Evolutionary conservation across 2,113 vertebrate species (phyloP).

Genomic region (Scartelaos histophorus): DNA sequence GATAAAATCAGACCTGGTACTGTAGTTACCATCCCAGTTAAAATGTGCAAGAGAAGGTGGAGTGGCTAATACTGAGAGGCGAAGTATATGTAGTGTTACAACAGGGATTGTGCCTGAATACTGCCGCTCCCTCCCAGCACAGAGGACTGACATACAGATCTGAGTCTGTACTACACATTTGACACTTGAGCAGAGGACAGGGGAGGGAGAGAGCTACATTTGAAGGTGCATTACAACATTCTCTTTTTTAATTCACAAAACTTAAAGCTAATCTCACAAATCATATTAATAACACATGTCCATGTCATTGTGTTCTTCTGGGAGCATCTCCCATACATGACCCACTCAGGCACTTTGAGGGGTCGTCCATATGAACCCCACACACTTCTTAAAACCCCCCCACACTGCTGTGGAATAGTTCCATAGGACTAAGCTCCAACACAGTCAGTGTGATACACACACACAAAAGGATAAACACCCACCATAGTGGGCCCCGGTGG

Average conservation of each 20-base stretch:
- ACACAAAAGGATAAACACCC: not conserved
- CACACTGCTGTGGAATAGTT: slow-evolving; percentile 60
- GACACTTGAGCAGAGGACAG: not conserved
- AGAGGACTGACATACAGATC: slow-evolving; percentile 12
- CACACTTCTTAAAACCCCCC: too few species aligned
- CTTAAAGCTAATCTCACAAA: slow-evolving; percentile 57
- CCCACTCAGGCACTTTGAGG: slow-evolving; percentile 79
- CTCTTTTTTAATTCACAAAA: slow-evolving; percentile 41
- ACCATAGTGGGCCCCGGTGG: not conserved
- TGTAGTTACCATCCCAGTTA: not conserved
- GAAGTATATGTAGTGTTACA: slow-evolving; percentile 59
- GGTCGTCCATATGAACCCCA: slow-evolving; percentile 37
- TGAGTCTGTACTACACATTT: slow-evolving; percentile 34
- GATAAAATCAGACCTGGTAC: slow-evolving; percentile 16
- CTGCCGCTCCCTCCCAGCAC: slow-evolving; percentile 34
- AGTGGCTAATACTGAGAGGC: slow-evolving; percentile 43
- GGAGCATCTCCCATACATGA: slow-evolving; percentile 50
- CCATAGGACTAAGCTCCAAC: slow-evolving; percentile 76
- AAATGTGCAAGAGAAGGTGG: slow-evolving; percentile 31
- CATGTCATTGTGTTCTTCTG: slow-evolving; percentile 42
- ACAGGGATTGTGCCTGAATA: slow-evolving; percentile 59
- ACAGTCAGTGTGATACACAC: slow-evolving; percentile 33
- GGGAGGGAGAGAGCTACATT: slow-evolving; percentile 41
- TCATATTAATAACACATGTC: slow-evolving; percentile 34
- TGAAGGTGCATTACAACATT: slow-evolving; percentile 60